Percentiles rank a stretch among this genome's conserved stretches.
These are phyloP conservation scores for Setophaga kirtlandii DNA, from an alignment of 2,113 vertebrate species.

Conservation along the genomic window DNA sequence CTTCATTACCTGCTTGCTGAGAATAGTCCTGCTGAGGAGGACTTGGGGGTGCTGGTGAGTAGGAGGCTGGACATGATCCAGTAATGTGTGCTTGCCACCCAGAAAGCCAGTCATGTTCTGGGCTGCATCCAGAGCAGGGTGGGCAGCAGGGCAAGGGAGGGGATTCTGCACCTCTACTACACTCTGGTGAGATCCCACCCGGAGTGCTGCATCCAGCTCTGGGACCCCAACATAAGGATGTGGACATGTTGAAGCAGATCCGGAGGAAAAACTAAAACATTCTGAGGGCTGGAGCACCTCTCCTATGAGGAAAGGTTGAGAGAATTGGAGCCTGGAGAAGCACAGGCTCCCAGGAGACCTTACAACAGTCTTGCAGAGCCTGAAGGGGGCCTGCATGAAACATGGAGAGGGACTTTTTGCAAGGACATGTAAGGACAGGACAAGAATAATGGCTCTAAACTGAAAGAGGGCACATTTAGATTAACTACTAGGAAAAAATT, in stretches of 20 bases:
- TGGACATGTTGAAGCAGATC: background rate
- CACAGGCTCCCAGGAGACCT: background rate
- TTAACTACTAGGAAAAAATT: background rate
- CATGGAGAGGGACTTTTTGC: background rate
- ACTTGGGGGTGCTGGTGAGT: background rate
- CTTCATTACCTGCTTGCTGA: background rate
- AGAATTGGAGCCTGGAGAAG: background rate
- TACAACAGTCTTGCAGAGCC: background rate
- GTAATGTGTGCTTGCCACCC: no score
- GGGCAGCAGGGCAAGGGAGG: background rate
- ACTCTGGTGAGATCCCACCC: background rate
- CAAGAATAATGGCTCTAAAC: background rate
- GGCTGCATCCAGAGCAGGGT: rapidly evolving
- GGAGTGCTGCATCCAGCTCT: background rate
- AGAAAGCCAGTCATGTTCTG: rapidly evolving
- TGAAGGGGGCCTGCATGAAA: background rate
- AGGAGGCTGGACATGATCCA: background rate
- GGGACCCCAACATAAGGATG: background rate
- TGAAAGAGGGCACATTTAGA: background rate
- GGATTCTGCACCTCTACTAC: background rate
- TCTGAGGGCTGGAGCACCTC: background rate
- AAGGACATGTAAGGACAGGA: background rate
- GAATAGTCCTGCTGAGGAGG: background rate
- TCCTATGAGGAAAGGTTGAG: background rate
- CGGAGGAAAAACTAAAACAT: background rate